Base-by-base conservation (phyloP, 2,113 vertebrate species). In the Alligator mississippiensis region DNA sequence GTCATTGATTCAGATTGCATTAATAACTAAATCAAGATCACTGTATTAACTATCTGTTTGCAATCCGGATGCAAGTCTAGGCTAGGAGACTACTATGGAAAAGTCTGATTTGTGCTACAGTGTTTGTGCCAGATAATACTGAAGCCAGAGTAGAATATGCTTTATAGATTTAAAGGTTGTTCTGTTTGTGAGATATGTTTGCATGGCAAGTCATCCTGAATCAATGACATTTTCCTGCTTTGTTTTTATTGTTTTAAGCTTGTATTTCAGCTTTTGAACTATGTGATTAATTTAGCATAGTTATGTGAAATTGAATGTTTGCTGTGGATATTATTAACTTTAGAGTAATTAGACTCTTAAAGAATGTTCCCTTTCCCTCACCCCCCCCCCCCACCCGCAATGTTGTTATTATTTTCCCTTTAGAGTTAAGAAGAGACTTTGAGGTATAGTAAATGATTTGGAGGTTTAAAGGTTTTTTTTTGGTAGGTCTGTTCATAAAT, bases 321-420 rank as follows among this genome's bases (percentile, higher is more conserved):
- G 0, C 24, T 76, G 30, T 47, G 75, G 19, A 13, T 72, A 12
- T 3, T 9, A 2, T 6, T 72, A 13, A 17, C 76, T n/a, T 10
- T 57, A 55, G 34, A 80, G 76, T 3, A 30, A 30, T 27, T 59
- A n/a, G 57, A 4, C 27, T 68, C 62, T 2, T n/a, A 19, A n/a
- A 88, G 22, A 8, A 54, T 27, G 61, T 16, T 1, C 57, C 6
- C 8, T 11, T 58, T 34, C 13, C 11, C 9, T 58, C 57, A 80
- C 9, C 0, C 47, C 7, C 80, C 9, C 0, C 24, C 3, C 16
- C 22, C 18, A n/a, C 11, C 1, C 3, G 25, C 21, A 2, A 2
- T 11, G 47, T 63, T 70, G 13, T 17, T n/a, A 2, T 57, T 1
- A 1, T 15, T 27, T 47, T 47, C 47, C 47, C 47, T 10, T 6